These are phyloP conservation scores for Cerastoderma edule DNA, from an alignment of 2,888 invertebrate species.

Conservation along the genomic window DNA sequence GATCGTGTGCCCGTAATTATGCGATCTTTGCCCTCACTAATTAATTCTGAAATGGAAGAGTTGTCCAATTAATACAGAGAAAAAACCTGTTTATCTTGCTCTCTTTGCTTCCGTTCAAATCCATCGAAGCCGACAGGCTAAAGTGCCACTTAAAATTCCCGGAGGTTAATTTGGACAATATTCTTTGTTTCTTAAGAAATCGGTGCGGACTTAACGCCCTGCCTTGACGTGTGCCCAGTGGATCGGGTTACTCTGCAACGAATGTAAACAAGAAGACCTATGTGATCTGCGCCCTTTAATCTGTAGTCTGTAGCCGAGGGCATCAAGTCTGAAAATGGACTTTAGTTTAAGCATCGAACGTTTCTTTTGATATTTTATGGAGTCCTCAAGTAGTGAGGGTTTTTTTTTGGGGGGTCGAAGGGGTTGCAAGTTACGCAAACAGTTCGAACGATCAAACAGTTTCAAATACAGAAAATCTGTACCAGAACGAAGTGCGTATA, in stretches of 20 bases:
- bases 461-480: too few relatives aligned
- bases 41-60: constrained; percentile 51
- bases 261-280: constrained; percentile 10
- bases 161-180: constrained; percentile 42
- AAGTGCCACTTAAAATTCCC: constrained; percentile 54
- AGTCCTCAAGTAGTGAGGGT: too few relatives aligned
- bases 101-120: constrained; percentile 30
- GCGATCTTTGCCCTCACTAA: constrained; percentile 32
- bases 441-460: too few relatives aligned
- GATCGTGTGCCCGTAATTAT: constrained; percentile 46
- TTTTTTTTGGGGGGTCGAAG: too few relatives aligned
- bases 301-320: too few relatives aligned
- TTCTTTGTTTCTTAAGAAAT: constrained; percentile 46
- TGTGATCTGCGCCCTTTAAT: too few relatives aligned
- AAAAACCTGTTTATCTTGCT: constrained; percentile 47
- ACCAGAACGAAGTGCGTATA: too few relatives aligned
- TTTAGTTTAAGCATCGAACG: too few relatives aligned
- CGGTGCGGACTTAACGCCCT: constrained; percentile 16
- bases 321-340: too few relatives aligned
- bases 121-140: constrained; percentile 30
- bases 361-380: too few relatives aligned
- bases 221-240: constrained; percentile 44
- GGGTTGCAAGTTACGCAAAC: too few relatives aligned
- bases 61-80: constrained; percentile 40
- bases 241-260: constrained; percentile 7